A percentile compares a stretch with the other conserved stretches of the same genome.
These are phyloP conservation scores for Eublepharis macularius DNA, from an alignment of 2,113 vertebrate genomes.

Conservation along the genomic window DNA sequence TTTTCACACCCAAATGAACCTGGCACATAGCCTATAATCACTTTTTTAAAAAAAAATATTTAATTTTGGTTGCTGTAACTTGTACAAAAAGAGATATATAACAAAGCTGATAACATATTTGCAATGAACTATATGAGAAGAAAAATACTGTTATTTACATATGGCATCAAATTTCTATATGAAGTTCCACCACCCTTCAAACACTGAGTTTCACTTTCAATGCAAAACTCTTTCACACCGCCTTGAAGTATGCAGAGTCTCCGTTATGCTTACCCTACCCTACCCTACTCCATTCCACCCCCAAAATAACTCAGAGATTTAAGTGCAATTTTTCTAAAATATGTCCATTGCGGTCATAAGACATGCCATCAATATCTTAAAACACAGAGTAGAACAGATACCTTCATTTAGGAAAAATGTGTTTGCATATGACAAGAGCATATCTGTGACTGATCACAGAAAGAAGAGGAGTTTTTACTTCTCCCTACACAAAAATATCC, in stretches of 20 bases:
- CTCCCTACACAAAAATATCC: not conserved
- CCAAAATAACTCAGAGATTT: not conserved
- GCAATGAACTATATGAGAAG: no score
- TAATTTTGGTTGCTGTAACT: no score
- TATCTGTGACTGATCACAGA: no score
- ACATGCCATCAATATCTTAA: conserved; percentile 17
- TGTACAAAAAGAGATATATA: no score
- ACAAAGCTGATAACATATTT: no score
- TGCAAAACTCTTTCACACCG: not conserved
- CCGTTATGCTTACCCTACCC: not conserved
- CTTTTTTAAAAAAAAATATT: no score
- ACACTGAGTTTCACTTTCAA: not conserved
- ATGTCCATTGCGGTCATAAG: not conserved
- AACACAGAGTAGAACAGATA: conserved; percentile 44
- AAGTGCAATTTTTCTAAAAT: conserved; percentile 4
- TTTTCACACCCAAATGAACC: conserved; percentile 9
- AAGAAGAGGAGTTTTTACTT: conserved; percentile 17
- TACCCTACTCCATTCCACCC: no score
- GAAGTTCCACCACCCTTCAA: no score
- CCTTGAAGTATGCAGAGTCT: not conserved
- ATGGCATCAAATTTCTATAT: no score
- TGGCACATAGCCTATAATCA: conserved; percentile 3
- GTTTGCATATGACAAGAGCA: conserved; percentile 33
- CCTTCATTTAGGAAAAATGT: conserved; percentile 17
- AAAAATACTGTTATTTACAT: no score